Evolutionary conservation across 2,888 invertebrate genomes (phyloP), one percentile per base, ranked within the genome.

Genomic region (Drosophila colorata): DNA sequence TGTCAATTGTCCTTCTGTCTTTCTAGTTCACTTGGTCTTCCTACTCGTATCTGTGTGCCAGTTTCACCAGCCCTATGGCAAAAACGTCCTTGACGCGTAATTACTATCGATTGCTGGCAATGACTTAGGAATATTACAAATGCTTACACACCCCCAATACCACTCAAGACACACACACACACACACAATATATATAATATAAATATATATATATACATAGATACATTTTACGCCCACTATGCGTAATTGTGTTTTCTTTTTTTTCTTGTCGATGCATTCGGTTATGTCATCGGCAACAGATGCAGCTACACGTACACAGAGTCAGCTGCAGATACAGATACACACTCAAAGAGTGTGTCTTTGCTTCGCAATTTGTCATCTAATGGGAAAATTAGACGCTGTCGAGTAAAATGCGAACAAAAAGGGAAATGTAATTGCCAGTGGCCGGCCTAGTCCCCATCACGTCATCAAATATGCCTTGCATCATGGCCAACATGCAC

Each of bases 231-330:
- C 43, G 59, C 63, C 57, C 43, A 49, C 56, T 49, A 57, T 77
- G 74, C 74, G 74, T 69, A 69, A 66, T 63, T 77, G 61, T 53
- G 35, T 47, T 55, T 55, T 31, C 43, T 51, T 56, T 23, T 20
- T 37, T 58, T 9, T 44, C 11, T 40, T 18, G 20, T 18, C 52
- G 11, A 9, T 70, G 57, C 70, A 69, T 44, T 70, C 18, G 60
- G 55, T 84, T 81, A 83, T 80, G 84, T 87, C 87, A 87, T 80
- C 65, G 49, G 44, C 48, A 53, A 60, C 64, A 71, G 66, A 61
- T 80, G 74, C 60, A 55, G 14, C 23, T 44, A 25, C 20, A 44
- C 13, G 7, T 7, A 47, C 33, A 23, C 23, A 55, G 20, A 57
- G 14, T 41, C 73, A 61, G 11, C 35, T 41, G 52, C n/a, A 48